A percentile compares a stretch with the other conserved stretches of the same genome.
Evolutionary conservation across 2,797 vertebrate genomes (phyloP).

Genomic region (Anguilla pacifica): DNA sequence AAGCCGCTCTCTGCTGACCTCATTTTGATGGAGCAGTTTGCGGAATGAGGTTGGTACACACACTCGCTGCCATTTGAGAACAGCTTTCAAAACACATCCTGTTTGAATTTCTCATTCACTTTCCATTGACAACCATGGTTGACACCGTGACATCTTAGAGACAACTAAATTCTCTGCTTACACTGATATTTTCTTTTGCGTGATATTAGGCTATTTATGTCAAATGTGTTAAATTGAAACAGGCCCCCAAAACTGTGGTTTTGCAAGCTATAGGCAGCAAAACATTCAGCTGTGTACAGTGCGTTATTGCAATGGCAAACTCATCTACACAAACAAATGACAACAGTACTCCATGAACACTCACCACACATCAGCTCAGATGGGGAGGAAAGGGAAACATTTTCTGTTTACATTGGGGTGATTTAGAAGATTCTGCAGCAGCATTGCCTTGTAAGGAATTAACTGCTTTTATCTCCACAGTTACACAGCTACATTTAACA

Average conservation of each 20-base stretch:
- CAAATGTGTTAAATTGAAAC: neutral
- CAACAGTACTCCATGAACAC: neutral
- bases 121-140: neutral
- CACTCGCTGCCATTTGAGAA: neutral
- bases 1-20: neutral
- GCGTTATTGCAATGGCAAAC: neutral
- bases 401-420: neutral
- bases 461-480: no score
- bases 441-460: no score
- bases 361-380: neutral
- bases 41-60: neutral
- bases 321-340: neutral
- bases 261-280: neutral
- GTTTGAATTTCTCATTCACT: neutral
- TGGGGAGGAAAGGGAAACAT: neutral
- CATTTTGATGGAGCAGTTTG: neutral
- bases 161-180: neutral
- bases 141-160: neutral
- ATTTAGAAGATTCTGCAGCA: no score
- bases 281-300: neutral
- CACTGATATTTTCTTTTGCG: neutral
- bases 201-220: neutral
- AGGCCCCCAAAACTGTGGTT: neutral
- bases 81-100: neutral
- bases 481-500: no score